Conservation (phyloP, 2,888 invertebrate genomes). For the Camponotus fellah region DNA sequence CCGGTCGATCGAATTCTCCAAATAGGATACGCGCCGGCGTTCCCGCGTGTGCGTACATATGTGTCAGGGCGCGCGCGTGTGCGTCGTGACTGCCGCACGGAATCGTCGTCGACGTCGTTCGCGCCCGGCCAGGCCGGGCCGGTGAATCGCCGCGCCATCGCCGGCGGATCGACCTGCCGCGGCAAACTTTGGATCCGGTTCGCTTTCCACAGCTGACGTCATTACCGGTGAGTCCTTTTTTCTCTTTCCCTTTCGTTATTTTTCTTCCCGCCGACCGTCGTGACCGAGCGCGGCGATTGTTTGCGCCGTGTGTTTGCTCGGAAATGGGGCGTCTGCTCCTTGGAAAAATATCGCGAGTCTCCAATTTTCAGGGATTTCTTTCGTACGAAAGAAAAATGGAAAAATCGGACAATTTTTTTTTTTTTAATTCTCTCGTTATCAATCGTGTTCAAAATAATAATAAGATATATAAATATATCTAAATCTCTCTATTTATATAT, state of each 20-base stretch:
- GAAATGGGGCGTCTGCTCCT: not conserved
- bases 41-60: constrained; percentile 66
- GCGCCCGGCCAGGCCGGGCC: constrained; percentile 75
- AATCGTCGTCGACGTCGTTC: constrained; percentile 73
- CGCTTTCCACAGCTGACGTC: constrained; percentile 83
- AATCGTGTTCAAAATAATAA: too few species aligned
- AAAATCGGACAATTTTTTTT: too few species aligned
- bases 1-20: constrained; percentile 63
- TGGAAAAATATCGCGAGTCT: too few species aligned
- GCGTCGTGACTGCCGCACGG: constrained; percentile 74
- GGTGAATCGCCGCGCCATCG: constrained; percentile 73
- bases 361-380: too few species aligned
- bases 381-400: too few species aligned
- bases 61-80: constrained; percentile 72
- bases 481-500: too few species aligned
- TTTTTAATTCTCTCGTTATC: too few species aligned
- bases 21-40: constrained; percentile 58
- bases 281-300: constrained; percentile 11
- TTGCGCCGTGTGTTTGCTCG: not conserved
- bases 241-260: not conserved
- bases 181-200: constrained; percentile 81
- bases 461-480: too few species aligned
- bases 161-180: constrained; percentile 74
- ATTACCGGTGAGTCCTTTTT: constrained; percentile 81
- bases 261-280: not conserved